Percentiles rank a stretch among this genome's conserved stretches.
These are phyloP conservation scores for Corvus moneduloides DNA, from an alignment of 2,113 vertebrate genomes.

Conservation along the genomic window DNA sequence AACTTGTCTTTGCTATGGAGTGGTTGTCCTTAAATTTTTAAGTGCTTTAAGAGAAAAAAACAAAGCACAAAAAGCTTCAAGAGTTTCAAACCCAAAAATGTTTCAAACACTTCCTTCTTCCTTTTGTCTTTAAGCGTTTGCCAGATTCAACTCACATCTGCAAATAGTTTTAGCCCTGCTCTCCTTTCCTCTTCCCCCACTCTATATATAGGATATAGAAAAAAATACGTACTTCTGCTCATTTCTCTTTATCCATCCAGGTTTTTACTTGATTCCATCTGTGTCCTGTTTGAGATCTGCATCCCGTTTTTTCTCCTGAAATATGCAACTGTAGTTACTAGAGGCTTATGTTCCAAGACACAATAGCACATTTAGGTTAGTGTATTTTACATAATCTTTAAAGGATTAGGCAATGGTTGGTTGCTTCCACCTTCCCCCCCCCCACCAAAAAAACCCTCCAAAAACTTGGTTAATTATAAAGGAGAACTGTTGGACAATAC, in stretches of 20 bases:
- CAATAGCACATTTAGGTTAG: slow-evolving; percentile 56
- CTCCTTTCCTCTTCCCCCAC: not conserved
- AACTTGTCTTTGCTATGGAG: not conserved
- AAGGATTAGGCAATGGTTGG: slow-evolving; percentile 10
- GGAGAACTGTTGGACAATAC: not conserved
- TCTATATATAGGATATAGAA: slow-evolving; percentile 41
- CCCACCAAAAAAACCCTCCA: not conserved
- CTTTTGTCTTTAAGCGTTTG: slow-evolving; percentile 50
- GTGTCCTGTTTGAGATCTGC: slow-evolving; percentile 50
- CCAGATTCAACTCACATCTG: slow-evolving; percentile 63
- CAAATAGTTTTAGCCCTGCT: slow-evolving; percentile 43
- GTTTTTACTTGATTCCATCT: slow-evolving; percentile 62
- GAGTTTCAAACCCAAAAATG: not conserved
- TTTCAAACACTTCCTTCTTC: slow-evolving; percentile 30
- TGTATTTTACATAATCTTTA: slow-evolving; percentile 54
- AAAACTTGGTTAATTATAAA: not conserved
- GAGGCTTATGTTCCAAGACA: slow-evolving; percentile 64
- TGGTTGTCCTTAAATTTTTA: not conserved
- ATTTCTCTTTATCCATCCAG: slow-evolving; percentile 33
- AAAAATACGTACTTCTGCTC: slow-evolving; percentile 53
- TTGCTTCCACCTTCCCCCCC: not conserved
- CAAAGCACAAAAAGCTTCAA: not conserved
- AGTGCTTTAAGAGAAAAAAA: not conserved
- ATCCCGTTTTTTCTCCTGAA: slow-evolving; percentile 55
- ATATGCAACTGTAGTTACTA: slow-evolving; percentile 68